Percentiles rank a stretch among this genome's conserved stretches.
Evolutionary conservation across 1,140 invertebrate species (phyloP).

Genomic region (Drosophila sechellia): DNA sequence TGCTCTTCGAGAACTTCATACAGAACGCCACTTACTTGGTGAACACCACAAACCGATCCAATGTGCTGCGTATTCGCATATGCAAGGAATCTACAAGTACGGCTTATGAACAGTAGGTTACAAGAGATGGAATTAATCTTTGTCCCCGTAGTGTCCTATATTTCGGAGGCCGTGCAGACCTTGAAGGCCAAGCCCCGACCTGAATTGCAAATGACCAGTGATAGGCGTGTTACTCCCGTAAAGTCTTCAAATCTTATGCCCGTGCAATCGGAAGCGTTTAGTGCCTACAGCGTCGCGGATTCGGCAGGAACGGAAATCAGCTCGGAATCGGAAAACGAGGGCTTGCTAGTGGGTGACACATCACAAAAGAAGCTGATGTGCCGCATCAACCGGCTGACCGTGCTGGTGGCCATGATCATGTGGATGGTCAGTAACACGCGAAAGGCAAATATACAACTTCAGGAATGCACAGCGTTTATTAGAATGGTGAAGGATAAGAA

Average conservation of each 20-base stretch:
- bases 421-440: conserved; percentile 75
- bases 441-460: conserved; percentile 52
- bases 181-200: conserved; percentile 24
- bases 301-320: not conserved
- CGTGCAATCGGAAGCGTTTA: conserved; percentile 12
- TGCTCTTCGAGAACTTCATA: conserved; percentile 88
- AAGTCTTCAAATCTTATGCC: conserved; percentile 2
- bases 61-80: conserved; percentile 87
- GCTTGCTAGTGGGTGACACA: conserved; percentile 31
- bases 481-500: conserved; percentile 71
- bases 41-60: conserved; percentile 88
- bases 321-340: conserved; percentile 17
- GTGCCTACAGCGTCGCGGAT: not conserved
- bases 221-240: not conserved
- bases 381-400: conserved; percentile 73
- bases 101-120: not conserved
- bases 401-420: conserved; percentile 79
- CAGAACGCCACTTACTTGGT: conserved; percentile 86
- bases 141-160: conserved; percentile 51
- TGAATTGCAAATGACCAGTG: not conserved
- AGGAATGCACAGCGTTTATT: conserved; percentile 67
- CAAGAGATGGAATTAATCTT: not conserved
- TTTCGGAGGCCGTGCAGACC: conserved; percentile 58
- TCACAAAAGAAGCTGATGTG: conserved; percentile 54
- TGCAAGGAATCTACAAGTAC: conserved; percentile 53